A percentile compares a stretch with the other conserved stretches of the same genome.
phyloP scores from a whole-genome alignment of 1,140 invertebrate genomes.

The Cotesia vestalis region DNA sequence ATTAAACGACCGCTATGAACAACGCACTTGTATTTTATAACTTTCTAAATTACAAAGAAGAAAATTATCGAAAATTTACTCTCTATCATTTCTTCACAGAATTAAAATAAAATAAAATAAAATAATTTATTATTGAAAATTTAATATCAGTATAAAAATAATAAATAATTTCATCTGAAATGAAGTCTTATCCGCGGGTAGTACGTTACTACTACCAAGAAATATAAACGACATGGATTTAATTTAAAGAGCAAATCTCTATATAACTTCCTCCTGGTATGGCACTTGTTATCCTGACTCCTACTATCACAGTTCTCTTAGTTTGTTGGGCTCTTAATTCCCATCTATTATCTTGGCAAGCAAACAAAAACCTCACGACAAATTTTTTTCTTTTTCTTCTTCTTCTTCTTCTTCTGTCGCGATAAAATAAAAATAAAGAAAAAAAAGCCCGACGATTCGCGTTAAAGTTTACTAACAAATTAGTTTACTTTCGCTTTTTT shows the following conservation, averaged over 20 bases:
- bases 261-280: not conserved
- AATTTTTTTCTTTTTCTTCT: not conserved
- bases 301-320: constrained; percentile 13
- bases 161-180: not conserved
- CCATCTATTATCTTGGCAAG: constrained; percentile 33
- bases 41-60: too few relatives aligned
- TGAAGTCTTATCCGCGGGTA: not conserved
- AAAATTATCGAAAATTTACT: not conserved
- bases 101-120: too few relatives aligned
- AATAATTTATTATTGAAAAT: too few relatives aligned
- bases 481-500: too few relatives aligned
- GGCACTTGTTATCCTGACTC: constrained; percentile 20
- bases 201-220: not conserved
- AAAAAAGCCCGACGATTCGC: not conserved
- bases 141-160: too few relatives aligned
- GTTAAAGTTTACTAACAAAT: too few relatives aligned
- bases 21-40: too few relatives aligned
- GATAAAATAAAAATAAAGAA: not conserved
- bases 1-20: too few relatives aligned
- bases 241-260: constrained; percentile 28
- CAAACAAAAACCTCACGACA: constrained; percentile 10
- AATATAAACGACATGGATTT: constrained; percentile 23
- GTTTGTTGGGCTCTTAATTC: constrained; percentile 26
- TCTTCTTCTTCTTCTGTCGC: not conserved
- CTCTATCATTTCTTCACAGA: too few relatives aligned